These are phyloP conservation scores for Daboia siamensis DNA, from an alignment of 2,113 vertebrate genomes.

Conservation along the genomic window DNA sequence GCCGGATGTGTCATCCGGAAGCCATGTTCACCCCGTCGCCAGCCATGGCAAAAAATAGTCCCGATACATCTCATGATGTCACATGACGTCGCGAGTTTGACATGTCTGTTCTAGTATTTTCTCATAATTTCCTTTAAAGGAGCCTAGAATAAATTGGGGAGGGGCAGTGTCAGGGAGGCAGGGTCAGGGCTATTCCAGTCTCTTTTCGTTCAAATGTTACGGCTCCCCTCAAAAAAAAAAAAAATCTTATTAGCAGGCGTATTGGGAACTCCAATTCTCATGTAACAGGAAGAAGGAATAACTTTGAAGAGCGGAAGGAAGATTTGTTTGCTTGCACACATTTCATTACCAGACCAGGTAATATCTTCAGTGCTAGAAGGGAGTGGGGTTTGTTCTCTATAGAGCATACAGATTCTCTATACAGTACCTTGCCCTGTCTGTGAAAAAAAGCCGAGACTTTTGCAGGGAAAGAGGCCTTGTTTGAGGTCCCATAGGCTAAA, in stretches of 20 bases:
- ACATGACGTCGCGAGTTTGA: too few species aligned
- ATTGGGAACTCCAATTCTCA: background rate
- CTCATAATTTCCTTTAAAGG: background rate
- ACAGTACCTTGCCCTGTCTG: background rate
- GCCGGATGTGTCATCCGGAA: too few species aligned
- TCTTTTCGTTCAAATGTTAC: background rate
- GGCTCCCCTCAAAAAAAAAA: background rate
- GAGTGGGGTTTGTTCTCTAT: background rate
- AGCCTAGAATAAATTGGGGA: background rate
- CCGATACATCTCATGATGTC: too few species aligned
- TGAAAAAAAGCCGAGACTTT: background rate
- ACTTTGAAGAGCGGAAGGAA: background rate
- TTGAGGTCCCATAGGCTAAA: background rate
- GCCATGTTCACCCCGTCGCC: too few species aligned
- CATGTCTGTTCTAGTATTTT: background rate
- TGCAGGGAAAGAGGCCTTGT: background rate
- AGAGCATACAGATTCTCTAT: background rate
- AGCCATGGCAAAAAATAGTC: too few species aligned
- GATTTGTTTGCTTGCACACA: background rate
- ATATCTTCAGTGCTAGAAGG: background rate
- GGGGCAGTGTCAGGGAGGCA: background rate
- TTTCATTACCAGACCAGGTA: too few species aligned
- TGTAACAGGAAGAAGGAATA: background rate
- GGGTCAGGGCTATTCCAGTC: background rate
- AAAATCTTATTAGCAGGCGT: background rate